Conservation (phyloP, 1,140 invertebrate genomes). For the Microplitis demolitor region DNA sequence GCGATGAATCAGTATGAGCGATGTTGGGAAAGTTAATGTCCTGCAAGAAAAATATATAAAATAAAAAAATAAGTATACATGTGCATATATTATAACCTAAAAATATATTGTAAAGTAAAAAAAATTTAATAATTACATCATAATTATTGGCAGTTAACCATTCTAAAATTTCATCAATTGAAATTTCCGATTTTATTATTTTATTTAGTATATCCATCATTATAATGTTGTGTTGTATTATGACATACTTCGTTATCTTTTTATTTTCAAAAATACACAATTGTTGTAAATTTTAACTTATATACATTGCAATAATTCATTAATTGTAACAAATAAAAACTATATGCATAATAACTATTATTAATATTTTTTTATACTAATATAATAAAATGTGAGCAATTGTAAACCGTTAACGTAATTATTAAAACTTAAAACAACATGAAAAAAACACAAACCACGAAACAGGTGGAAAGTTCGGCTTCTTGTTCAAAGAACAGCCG, state of each 20-base stretch:
- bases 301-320: no score
- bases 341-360: no score
- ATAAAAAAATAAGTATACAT: neutral
- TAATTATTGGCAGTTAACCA: slow-evolving; percentile 39
- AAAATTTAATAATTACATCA: slow-evolving; percentile 23
- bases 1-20: slow-evolving; percentile 6
- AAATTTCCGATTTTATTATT: slow-evolving; percentile 34
- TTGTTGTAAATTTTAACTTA: neutral
- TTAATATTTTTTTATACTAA: no score
- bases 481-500: no score
- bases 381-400: no score
- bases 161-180: slow-evolving; percentile 32
- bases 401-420: no score
- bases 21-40: slow-evolving; percentile 8
- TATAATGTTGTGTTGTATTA: slow-evolving; percentile 17
- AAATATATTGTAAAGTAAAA: slow-evolving; percentile 22
- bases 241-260: neutral
- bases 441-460: no score
- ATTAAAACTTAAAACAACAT: no score
- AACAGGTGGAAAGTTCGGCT: no score
- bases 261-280: neutral
- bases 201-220: slow-evolving; percentile 34
- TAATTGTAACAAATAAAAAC: no score
- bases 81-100: slow-evolving; percentile 18
- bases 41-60: slow-evolving; percentile 14